Conservation (phyloP, 2,113 vertebrate species). For the Monarcha castaneiventris region DNA sequence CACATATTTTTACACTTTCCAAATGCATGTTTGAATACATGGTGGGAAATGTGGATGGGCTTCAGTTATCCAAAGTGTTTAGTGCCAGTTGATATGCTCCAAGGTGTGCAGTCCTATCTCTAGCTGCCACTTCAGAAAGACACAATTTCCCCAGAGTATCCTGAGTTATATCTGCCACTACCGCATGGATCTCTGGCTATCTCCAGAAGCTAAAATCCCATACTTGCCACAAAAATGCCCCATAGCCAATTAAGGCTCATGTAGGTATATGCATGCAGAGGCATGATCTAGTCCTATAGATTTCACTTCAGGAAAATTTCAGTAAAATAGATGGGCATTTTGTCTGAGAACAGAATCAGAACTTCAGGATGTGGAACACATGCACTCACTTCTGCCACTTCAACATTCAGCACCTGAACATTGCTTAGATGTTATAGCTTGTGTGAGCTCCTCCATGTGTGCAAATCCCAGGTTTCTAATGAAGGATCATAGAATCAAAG, state of each 20-base stretch:
- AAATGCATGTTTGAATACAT: neutral
- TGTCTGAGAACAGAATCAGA: neutral
- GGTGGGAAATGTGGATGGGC: neutral
- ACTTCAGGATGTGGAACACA: neutral
- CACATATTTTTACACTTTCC: neutral
- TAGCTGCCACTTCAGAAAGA: neutral
- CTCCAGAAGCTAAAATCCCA: neutral
- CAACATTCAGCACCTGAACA: neutral
- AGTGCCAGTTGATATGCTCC: neutral
- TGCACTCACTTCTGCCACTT: neutral
- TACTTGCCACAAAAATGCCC: neutral
- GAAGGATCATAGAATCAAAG: neutral
- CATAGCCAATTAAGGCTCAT: neutral
- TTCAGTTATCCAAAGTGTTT: neutral
- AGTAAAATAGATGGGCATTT: neutral
- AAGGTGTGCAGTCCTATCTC: neutral
- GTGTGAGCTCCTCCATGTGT: neutral
- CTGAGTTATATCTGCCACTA: neutral
- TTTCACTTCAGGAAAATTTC: neutral
- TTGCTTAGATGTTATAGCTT: neutral
- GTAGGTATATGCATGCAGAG: neutral
- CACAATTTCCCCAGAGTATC: neutral
- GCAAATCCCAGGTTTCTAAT: neutral
- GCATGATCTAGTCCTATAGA: neutral
- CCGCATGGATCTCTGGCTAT: neutral